Evolutionary conservation across 2,113 vertebrate genomes (phyloP).

Genomic region (Alethe diademata): DNA sequence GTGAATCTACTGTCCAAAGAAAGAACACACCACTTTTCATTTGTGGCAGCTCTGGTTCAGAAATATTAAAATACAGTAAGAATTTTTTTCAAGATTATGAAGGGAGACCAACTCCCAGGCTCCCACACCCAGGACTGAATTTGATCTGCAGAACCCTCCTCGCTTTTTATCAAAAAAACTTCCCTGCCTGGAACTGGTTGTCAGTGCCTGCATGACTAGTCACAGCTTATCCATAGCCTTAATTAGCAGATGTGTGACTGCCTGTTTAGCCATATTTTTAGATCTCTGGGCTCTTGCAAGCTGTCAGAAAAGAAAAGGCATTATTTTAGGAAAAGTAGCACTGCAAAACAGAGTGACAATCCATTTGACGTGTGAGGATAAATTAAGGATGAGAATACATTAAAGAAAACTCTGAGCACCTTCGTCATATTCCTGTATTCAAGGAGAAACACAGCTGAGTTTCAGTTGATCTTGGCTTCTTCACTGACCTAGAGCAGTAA

Average conservation of each 20-base stretch:
- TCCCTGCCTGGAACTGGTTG: neutral
- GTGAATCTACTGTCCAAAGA: neutral
- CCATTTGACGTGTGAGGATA: conserved; percentile 11
- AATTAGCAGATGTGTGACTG: conserved; percentile 49
- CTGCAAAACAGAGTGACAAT: conserved; percentile 23
- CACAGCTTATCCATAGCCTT: conserved; percentile 18
- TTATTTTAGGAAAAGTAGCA: conserved; percentile 48
- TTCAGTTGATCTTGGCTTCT: conserved; percentile 75
- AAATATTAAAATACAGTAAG: neutral
- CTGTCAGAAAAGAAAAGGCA: neutral
- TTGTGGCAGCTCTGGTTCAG: neutral
- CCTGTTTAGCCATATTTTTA: conserved; percentile 36
- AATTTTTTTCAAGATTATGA: neutral
- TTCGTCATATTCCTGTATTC: conserved; percentile 42
- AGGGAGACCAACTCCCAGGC: neutral
- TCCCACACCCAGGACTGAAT: neutral
- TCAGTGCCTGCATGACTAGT: neutral
- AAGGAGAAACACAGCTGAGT: conserved; percentile 45
- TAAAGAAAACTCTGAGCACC: conserved; percentile 5
- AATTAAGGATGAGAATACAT: conserved; percentile 11
- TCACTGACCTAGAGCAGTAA: conserved; percentile 62
- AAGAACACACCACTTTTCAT: neutral
- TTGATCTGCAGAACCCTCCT: neutral
- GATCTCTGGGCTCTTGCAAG: neutral
- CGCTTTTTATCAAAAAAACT: accelerated